Conservation (phyloP, 2,113 vertebrate genomes). For the Halichoeres trimaculatus region DNA sequence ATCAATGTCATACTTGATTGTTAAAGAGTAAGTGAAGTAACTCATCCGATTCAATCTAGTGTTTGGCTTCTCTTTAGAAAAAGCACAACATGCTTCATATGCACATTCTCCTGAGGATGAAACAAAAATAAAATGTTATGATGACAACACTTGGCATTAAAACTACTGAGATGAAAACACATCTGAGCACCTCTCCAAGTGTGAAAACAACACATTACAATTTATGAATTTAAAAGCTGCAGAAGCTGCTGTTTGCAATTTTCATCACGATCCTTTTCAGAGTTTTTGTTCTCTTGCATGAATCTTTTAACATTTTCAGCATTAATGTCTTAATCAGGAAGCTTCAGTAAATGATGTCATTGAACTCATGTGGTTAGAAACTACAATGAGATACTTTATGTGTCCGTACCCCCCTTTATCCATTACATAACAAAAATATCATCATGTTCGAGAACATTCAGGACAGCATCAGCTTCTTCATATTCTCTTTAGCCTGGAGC, state of each 20-base stretch:
- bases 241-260: slow-evolving; percentile 25
- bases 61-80: background rate
- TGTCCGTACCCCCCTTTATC: background rate
- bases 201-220: slow-evolving; percentile 35
- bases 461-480: slow-evolving; percentile 25
- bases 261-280: slow-evolving; percentile 2
- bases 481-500: slow-evolving; percentile 38
- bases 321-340: slow-evolving; percentile 16
- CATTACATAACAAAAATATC: slow-evolving; percentile 13
- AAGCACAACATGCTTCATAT: background rate
- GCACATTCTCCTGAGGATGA: background rate
- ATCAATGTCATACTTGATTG: too few species aligned
- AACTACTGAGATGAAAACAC: slow-evolving; percentile 9
- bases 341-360: background rate
- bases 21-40: background rate
- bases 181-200: slow-evolving; percentile 28
- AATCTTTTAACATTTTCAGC: slow-evolving; percentile 1
- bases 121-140: background rate
- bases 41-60: background rate
- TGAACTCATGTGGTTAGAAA: background rate
- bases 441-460: slow-evolving; percentile 25
- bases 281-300: background rate
- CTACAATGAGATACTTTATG: slow-evolving; percentile 1
- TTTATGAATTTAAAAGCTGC: slow-evolving; percentile 3
- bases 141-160: background rate